A percentile compares a stretch with the other conserved stretches of the same genome.
Conservation (phyloP, 2,113 vertebrate species). For the Megaceryle maxima region DNA sequence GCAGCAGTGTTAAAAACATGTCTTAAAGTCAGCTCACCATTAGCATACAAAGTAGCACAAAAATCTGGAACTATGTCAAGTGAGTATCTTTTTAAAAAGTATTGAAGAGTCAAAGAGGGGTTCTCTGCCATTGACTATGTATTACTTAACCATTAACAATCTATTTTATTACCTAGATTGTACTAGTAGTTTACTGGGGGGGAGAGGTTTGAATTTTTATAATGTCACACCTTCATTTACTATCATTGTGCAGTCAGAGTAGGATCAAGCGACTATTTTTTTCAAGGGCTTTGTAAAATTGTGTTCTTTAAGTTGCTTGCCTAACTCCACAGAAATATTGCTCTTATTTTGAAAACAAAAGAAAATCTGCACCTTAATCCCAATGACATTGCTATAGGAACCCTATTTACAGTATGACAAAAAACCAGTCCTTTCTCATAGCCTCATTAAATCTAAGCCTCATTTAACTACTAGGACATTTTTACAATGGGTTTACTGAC, state of each 20-base stretch:
- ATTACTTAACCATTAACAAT: background rate
- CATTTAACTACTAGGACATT: conserved; percentile 80
- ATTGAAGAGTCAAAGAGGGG: background rate
- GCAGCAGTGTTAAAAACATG: background rate
- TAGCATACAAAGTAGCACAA: background rate
- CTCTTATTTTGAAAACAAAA: conserved; percentile 57
- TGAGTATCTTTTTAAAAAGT: background rate
- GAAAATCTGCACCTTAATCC: conserved; percentile 41
- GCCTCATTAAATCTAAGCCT: conserved; percentile 80
- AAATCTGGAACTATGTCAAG: background rate
- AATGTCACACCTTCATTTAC: background rate
- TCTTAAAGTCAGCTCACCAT: background rate
- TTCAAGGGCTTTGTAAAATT: background rate
- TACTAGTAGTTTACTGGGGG: background rate
- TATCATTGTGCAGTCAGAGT: background rate
- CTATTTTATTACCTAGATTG: background rate
- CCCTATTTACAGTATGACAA: conserved; percentile 76
- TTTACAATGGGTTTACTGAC: conserved; percentile 81
- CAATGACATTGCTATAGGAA: conserved; percentile 64
- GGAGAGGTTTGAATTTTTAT: background rate
- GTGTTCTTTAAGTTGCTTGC: background rate
- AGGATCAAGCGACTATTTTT: background rate
- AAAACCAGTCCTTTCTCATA: conserved; percentile 66
- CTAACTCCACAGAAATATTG: background rate
- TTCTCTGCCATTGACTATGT: background rate